Evolutionary conservation across 2,888 invertebrate genomes (phyloP).

Genomic region (Coelopa pilipes): DNA sequence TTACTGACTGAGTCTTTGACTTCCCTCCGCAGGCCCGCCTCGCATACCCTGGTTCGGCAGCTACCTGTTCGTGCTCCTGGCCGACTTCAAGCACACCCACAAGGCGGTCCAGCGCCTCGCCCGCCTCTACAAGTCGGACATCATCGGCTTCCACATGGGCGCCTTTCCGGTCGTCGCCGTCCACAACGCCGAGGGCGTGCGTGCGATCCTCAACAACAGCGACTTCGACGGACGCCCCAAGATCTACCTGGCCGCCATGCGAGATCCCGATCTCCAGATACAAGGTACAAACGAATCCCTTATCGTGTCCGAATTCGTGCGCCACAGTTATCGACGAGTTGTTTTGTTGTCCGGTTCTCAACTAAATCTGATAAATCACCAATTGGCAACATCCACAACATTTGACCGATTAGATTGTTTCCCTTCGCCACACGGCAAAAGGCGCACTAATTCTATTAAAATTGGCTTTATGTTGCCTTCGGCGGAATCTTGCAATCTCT

Average conservation of each 20-base stretch:
- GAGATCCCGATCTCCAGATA: conserved; percentile 66
- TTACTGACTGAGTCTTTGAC: not conserved
- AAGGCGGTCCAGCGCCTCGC: conserved; percentile 68
- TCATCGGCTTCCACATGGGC: conserved; percentile 72
- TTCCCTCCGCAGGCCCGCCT: conserved; percentile 69
- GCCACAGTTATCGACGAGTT: too few relatives aligned
- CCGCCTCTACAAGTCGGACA: conserved; percentile 71
- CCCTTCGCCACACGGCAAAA: too few relatives aligned
- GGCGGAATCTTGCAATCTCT: too few relatives aligned
- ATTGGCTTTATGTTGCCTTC: too few relatives aligned
- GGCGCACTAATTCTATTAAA: too few relatives aligned
- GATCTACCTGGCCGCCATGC: conserved; percentile 67
- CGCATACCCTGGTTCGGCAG: conserved; percentile 73
- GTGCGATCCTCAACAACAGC: conserved; percentile 71
- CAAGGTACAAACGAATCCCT: too few relatives aligned
- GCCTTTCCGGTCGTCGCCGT: too few relatives aligned
- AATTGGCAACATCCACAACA: too few relatives aligned
- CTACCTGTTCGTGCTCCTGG: conserved; percentile 71
- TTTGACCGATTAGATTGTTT: too few relatives aligned
- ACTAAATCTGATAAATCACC: too few relatives aligned
- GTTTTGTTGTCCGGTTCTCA: too few relatives aligned
- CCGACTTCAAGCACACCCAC: conserved; percentile 70
- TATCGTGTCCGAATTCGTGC: too few relatives aligned
- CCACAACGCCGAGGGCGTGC: conserved; percentile 70
- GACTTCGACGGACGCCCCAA: conserved; percentile 74